phyloP scores from a whole-genome alignment of 2,113 vertebrate species.

The Equus quagga region DNA sequence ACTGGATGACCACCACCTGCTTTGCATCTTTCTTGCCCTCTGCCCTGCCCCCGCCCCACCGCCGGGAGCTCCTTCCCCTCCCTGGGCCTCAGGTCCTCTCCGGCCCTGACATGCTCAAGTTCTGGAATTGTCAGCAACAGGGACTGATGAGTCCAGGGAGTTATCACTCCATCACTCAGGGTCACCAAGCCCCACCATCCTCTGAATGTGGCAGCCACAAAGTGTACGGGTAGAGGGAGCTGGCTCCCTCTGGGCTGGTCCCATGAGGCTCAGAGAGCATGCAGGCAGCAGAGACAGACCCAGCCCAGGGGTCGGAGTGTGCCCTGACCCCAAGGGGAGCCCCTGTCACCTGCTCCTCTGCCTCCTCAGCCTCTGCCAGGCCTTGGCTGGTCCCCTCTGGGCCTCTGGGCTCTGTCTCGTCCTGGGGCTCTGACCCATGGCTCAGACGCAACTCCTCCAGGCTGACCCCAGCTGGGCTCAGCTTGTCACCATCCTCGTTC shows the following conservation, averaged over 20 bases:
- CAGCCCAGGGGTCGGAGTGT: rapidly evolving
- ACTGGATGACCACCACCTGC: not conserved
- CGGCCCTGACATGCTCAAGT: not conserved
- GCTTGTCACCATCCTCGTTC: constrained; percentile 63
- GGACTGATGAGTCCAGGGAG: not conserved
- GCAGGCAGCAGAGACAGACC: not conserved
- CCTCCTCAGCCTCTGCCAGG: not conserved
- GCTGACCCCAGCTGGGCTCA: constrained; percentile 85
- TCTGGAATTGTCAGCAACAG: not conserved
- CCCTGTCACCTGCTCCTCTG: not conserved
- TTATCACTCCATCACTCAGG: too few relatives aligned
- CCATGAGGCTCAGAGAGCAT: rapidly evolving
- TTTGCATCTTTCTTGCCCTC: too few relatives aligned
- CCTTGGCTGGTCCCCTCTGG: rapidly evolving
- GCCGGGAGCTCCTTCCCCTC: not conserved
- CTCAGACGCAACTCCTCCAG: constrained; percentile 88
- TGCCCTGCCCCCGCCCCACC: not conserved
- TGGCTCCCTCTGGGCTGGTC: not conserved
- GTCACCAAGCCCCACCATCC: not conserved
- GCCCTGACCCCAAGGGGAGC: rapidly evolving
- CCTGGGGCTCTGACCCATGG: constrained; percentile 82
- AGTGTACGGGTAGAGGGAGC: not conserved
- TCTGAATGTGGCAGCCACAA: not conserved
- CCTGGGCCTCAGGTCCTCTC: not conserved
- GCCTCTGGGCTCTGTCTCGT: constrained; percentile 5